Evolutionary conservation across 2,888 invertebrate species (phyloP), one percentile per base, ranked within the genome.

Genomic region (Yponomeuta plumbellus): DNA sequence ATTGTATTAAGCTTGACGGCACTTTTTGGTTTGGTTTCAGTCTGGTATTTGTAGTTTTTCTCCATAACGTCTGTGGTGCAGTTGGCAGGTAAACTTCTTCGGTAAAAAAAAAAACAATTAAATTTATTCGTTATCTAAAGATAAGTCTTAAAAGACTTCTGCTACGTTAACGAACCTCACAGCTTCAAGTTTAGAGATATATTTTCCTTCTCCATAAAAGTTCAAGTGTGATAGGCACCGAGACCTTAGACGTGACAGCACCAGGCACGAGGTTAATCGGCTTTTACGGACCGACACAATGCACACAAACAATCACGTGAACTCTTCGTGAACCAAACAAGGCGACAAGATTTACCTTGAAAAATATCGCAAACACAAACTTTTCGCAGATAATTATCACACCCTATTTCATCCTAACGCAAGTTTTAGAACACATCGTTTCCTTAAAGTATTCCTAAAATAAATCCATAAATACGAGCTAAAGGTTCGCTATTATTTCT

Each of bases 371-470:
- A 71, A 65, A 57, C 67, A 70, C 64, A 70, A 69, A 73, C 72
- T 71, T 71, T 72, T 72, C 66, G 68, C 71, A 66, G 70, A 67
- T 66, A n/a, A n/a, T n/a, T n/a, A 70, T 26, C 17, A 3, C 22
- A 34, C 4, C n/a, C 26, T 61, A 61, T 26, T 34, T 61, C n/a
- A 61, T 22, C 61, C 17, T 34, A 3, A 61, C 26, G n/a, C 6
- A 76, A 71, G 66, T 74, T 71, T 72, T 74, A 72, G 67, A 70
- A 71, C 72, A 78, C 78, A 79, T 79, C 76, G 77, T 76, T 63
- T 74, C 76, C 67, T 61, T 70, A 61, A 23, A 44, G 10, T 63
- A 63, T 10, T 5, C 13, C 63, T 21, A 21, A 63, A 22, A 11
- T 59, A 23, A 59, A 59, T n/a, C n/a, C 23, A 22, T 13, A 22